phyloP scores from a whole-genome alignment of 2,888 invertebrate species.

The Rotaria macrura region DNA sequence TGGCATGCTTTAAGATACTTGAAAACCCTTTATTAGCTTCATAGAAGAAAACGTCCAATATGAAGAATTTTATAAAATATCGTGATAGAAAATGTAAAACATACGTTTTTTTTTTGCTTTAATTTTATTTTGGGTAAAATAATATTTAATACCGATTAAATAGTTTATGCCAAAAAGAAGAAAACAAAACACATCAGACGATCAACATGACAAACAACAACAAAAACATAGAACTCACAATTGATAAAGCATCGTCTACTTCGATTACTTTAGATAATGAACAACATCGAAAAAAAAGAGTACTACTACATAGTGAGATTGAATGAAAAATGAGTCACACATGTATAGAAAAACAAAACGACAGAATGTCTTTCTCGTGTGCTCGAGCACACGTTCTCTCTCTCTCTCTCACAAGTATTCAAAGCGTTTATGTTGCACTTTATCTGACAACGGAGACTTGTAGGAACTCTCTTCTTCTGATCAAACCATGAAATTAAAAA shows the following conservation, averaged over 20 bases:
- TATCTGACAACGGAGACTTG: not conserved
- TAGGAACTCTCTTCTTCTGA: not conserved
- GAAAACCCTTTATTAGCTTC: too few relatives aligned
- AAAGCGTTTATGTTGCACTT: constrained; percentile 1
- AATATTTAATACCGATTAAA: constrained; percentile 12
- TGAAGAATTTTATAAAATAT: too few relatives aligned
- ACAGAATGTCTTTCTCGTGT: not conserved
- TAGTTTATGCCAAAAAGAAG: constrained; percentile 2
- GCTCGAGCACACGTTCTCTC: not conserved
- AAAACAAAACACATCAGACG: not conserved
- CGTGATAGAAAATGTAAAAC: too few relatives aligned
- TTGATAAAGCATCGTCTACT: not conserved
- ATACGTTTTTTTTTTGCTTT: not conserved
- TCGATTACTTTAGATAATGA: not conserved
- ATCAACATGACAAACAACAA: not conserved
- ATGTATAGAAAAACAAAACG: not conserved
- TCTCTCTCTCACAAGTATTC: not conserved
- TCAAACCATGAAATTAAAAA: not conserved
- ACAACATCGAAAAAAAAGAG: not conserved
- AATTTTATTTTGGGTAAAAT: constrained; percentile 6
- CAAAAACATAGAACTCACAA: not conserved
- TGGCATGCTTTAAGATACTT: too few relatives aligned
- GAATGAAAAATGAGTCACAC: constrained; percentile 1
- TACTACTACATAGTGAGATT: constrained; percentile 1
- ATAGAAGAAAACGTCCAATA: too few relatives aligned